Base-by-base conservation (phyloP, 2,113 vertebrate species). In the Garra rufa region DNA sequence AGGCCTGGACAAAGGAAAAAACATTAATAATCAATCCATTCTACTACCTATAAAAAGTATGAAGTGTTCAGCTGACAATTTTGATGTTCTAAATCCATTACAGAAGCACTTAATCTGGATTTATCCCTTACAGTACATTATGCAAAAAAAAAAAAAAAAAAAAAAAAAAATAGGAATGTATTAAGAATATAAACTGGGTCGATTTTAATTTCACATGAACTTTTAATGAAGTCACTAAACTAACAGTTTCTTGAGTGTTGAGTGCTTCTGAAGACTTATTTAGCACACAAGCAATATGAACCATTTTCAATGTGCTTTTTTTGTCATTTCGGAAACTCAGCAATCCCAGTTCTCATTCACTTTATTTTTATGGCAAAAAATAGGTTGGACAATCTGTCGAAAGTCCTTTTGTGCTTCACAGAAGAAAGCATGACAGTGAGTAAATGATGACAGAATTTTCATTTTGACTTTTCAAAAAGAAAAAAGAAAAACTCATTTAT, bases 1-100 rank as follows among this genome's bases (percentile, higher is more conserved):
- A 83, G n/a, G 48, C 17, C 76, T 75, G 77, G 69, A 59, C 82
- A 83, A 67, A 78, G 71, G 76, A 71, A 71, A 71, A 63, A 24
- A 46, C 82, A 81, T 81, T 87, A 84, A 84, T 83, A 87, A 83
- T 50, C 67, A 63, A 30, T 81, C 76, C 50, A 63, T 84, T 81
- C 57, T 79, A 15, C 55, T 43, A 34, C 73, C 55, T 73, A 34
- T 48, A 28, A 43, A 65, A 48, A 83, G 71, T n/a, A 26, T 65
- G 43, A 83, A 43, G 76, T 86, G 82, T 52, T 76, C 8, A 83
- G 19, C 74, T 67, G 11, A 28, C 24, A 74, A n/a, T 46, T 26
- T 19, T 57, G 67, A 73, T 46, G 2, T 44, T 26, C 11, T 46
- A 24, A 73, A 44, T 24, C 69, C n/a, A 73, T 26, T 73, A 13